Percentiles rank a stretch among this genome's conserved stretches.
Evolutionary conservation across 2,113 vertebrate genomes (phyloP).

Genomic region (Ameiurus melas): DNA sequence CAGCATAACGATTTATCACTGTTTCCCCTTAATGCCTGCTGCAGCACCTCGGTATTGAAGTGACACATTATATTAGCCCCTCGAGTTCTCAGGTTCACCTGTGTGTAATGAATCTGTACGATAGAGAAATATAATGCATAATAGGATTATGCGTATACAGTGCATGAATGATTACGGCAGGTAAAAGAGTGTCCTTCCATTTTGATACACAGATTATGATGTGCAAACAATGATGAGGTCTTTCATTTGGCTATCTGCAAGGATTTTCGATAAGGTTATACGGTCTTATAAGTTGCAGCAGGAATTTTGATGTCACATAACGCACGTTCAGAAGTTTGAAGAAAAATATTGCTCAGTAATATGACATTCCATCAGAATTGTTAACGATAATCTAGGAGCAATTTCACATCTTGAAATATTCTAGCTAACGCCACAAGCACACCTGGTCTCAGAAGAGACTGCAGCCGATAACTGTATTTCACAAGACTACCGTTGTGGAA

Average conservation of each 20-base stretch:
- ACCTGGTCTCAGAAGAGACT: background rate
- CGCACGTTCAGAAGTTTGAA: background rate
- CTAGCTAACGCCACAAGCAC: background rate
- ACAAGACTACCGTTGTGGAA: constrained; percentile 9
- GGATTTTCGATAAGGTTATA: background rate
- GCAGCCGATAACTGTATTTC: background rate
- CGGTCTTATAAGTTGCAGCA: background rate
- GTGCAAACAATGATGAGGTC: background rate
- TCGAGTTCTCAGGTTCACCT: background rate
- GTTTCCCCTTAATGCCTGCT: constrained; percentile 20
- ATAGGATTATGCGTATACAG: background rate
- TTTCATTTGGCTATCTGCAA: background rate
- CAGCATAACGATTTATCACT: constrained; percentile 40
- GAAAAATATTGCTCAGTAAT: background rate
- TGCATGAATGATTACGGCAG: background rate
- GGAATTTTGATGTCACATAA: background rate
- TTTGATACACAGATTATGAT: background rate
- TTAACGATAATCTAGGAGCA: background rate
- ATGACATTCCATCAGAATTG: constrained; percentile 1
- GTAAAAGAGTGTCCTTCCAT: background rate
- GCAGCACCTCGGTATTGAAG: constrained; percentile 36
- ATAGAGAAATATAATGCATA: background rate
- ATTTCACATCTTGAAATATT: background rate
- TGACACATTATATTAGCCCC: constrained; percentile 29
- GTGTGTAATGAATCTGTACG: background rate